These are phyloP conservation scores for Tetragonula carbonaria DNA, from an alignment of 2,888 invertebrate species.

Conservation along the genomic window DNA sequence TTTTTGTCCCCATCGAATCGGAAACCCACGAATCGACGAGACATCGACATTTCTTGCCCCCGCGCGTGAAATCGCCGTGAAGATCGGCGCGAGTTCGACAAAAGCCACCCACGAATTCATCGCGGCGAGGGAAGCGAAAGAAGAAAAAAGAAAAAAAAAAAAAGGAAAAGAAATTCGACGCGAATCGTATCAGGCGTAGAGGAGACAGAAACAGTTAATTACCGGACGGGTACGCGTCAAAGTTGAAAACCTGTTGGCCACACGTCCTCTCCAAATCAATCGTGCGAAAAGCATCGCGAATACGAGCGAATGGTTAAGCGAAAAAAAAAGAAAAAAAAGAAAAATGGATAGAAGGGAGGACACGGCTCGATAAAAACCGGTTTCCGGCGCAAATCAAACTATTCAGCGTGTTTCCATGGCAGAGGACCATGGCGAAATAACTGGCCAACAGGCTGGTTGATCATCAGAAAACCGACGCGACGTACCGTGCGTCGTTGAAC, in stretches of 20 bases:
- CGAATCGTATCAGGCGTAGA: background rate
- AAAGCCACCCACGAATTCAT: conserved; percentile 38
- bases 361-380: conserved; percentile 67
- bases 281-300: conserved; percentile 57
- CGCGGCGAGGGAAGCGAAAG: background rate
- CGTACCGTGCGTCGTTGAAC: conserved; percentile 41
- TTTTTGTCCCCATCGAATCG: background rate
- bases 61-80: conserved; percentile 1
- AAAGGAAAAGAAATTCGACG: background rate
- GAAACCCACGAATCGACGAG: conserved; percentile 1
- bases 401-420: conserved; percentile 58
- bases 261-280: conserved; percentile 61
- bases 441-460: conserved; percentile 55
- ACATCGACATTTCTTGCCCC: background rate
- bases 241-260: conserved; percentile 53
- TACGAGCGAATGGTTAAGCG: conserved; percentile 50
- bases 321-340: background rate
- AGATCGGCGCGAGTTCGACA: background rate
- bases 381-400: conserved; percentile 63
- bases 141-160: no score
- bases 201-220: conserved; percentile 57
- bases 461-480: conserved; percentile 24
- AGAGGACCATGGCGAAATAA: conserved; percentile 51
- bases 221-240: conserved; percentile 54
- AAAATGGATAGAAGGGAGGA: background rate